Evolutionary conservation across 37 sponge, comb jelly and placozoan genomes (phyloP).

Genomic region (Halisarca cf. caerulea): DNA sequence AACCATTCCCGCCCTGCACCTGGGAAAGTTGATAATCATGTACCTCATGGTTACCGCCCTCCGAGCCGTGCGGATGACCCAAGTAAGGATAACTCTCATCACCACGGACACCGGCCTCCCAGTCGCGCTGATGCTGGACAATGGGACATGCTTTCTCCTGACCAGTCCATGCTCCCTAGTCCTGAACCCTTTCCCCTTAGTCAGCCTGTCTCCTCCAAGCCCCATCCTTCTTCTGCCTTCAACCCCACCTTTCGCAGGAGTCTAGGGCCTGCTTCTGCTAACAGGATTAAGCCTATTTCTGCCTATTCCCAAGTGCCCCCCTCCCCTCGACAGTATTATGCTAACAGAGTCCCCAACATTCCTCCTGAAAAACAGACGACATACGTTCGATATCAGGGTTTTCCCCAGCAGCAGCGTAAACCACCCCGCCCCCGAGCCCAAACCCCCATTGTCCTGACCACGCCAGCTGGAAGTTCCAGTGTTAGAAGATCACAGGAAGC

Average conservation of each 20-base stretch:
- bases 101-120: background rate
- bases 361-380: background rate
- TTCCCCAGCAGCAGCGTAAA: background rate
- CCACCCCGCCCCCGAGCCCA: background rate
- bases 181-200: background rate
- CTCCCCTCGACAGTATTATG: background rate
- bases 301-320: background rate
- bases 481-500: background rate
- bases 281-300: background rate
- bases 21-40: too few relatives aligned
- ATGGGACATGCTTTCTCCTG: background rate
- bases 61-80: background rate
- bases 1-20: too few relatives aligned
- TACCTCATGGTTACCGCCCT: too few relatives aligned
- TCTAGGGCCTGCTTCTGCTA: background rate
- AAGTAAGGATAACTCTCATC: background rate
- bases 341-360: background rate
- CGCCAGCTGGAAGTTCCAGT: background rate
- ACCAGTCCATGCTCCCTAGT: background rate
- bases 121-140: background rate
- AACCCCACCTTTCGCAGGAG: background rate
- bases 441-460: constrained; percentile 3
- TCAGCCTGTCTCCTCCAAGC: background rate
- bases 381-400: background rate
- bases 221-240: constrained; percentile 1